phyloP scores from a whole-genome alignment of 2,113 vertebrate species.

The Pseudorasbora parva region DNA sequence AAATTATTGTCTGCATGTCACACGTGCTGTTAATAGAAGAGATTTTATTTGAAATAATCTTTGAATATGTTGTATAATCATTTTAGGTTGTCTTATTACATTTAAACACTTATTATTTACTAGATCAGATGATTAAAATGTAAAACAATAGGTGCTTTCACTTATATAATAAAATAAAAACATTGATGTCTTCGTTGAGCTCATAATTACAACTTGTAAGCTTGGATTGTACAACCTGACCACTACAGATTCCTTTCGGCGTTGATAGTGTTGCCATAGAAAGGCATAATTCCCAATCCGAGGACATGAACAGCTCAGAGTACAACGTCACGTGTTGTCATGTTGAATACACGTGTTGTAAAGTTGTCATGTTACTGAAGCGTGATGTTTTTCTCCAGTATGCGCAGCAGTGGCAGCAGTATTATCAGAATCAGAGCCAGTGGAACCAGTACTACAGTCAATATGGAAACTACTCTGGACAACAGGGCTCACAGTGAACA shows the following conservation, averaged over 20 bases:
- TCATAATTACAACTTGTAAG: too few species aligned
- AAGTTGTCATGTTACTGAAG: not conserved
- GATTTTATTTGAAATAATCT: not conserved
- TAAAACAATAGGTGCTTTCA: not conserved
- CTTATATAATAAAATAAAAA: too few species aligned
- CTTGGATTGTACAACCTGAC: too few species aligned
- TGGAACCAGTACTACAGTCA: conserved; percentile 90
- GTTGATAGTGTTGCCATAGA: too few species aligned
- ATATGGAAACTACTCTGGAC: conserved; percentile 76
- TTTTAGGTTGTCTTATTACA: not conserved
- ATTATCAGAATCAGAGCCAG: conserved; percentile 91
- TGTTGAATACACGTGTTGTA: too few species aligned
- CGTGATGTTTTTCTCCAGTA: conserved; percentile 71
- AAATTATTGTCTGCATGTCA: not conserved
- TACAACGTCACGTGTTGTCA: too few species aligned
- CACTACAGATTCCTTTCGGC: too few species aligned
- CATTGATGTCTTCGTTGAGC: too few species aligned
- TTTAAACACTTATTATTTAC: not conserved
- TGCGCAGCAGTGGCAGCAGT: conserved; percentile 90
- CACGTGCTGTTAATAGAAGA: not conserved
- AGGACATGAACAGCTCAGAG: too few species aligned
- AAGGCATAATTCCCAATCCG: too few species aligned
- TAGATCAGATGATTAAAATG: not conserved
- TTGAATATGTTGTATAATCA: not conserved
- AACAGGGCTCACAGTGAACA: conserved; percentile 53